Base-by-base conservation (phyloP, 2,797 vertebrate genomes). In the Chelon auratus region DNA sequence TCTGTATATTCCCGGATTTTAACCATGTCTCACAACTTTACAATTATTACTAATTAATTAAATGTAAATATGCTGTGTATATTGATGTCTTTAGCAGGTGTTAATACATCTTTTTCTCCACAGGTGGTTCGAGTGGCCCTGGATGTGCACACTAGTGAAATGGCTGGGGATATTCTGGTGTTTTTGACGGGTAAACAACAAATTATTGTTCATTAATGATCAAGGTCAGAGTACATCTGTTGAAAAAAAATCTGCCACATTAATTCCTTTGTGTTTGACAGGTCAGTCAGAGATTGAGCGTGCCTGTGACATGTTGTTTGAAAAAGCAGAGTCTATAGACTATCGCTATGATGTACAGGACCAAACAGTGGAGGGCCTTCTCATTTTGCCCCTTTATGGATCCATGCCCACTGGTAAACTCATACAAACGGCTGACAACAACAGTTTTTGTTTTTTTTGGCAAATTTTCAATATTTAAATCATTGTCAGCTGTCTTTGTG, bases 231-330 rank as follows among this genome's bases (percentile, higher is more conserved):
- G 1, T 37, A 0, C 13, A 50, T 26, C 1, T 50, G 2, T 9
- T 17, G 15, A 9, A 2, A 24, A 13, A 18, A 51, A 11, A 30
- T 45, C 7, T 5, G 2, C 2, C 20, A 20, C 48, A 18, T 39
- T 17, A 57, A 53, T 55, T 48, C 47, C 5, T 43, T 51, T 51
- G 8, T 80, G 62, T 90, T 68, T 54, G 17, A 81, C 91, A 99
- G 97, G 98, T 37, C 97, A 99, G 55, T 93, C 91, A 37, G 98
- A 99, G 93, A 99, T 99, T 15, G 97, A 99, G 83, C 96, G 92
- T 75, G 96, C 96, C 18, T 99, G 98, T 73, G 96, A 99, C 77
- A 42, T 97, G 76, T 90, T 99, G 45, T 99, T 94, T 88, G 95
- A 96, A 77, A 99, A 94, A 84, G 98, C 97, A 0, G 97, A 99